These are phyloP conservation scores for Ciconia nigra DNA, from an alignment of 2,797 vertebrate species.

Conservation along the genomic window DNA sequence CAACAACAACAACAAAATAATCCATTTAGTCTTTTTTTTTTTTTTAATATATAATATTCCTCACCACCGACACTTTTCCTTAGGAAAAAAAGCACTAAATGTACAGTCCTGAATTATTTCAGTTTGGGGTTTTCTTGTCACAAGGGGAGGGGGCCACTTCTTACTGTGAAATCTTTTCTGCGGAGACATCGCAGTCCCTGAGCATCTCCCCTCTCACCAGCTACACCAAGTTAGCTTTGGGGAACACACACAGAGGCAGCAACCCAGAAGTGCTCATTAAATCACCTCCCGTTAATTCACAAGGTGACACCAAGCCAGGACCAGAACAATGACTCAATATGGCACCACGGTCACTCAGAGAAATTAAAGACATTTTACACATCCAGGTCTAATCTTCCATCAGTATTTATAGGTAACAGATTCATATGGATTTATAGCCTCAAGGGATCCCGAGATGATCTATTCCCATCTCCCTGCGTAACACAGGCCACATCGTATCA, in stretches of 20 bases:
- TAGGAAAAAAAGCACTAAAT: background rate
- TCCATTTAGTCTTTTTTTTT: background rate
- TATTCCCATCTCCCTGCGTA: background rate
- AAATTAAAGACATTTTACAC: background rate
- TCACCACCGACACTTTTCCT: background rate
- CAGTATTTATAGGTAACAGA: background rate
- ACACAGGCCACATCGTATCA: background rate
- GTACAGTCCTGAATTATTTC: background rate
- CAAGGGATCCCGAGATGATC: background rate
- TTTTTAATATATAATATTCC: background rate
- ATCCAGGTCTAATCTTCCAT: background rate
- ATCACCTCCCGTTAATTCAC: background rate
- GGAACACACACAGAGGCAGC: background rate
- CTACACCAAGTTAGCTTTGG: background rate
- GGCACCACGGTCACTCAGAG: rapidly evolving
- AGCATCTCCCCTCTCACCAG: background rate
- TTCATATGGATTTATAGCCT: constrained; percentile 7
- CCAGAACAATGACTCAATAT: background rate
- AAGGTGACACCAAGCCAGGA: background rate
- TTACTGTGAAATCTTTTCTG: background rate
- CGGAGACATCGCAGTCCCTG: rapidly evolving
- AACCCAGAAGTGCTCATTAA: background rate
- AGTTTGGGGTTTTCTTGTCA: rapidly evolving
- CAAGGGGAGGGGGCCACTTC: rapidly evolving
- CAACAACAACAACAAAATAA: background rate